Conservation (phyloP, 2,113 vertebrate species). For the Bubo blakistoni region DNA sequence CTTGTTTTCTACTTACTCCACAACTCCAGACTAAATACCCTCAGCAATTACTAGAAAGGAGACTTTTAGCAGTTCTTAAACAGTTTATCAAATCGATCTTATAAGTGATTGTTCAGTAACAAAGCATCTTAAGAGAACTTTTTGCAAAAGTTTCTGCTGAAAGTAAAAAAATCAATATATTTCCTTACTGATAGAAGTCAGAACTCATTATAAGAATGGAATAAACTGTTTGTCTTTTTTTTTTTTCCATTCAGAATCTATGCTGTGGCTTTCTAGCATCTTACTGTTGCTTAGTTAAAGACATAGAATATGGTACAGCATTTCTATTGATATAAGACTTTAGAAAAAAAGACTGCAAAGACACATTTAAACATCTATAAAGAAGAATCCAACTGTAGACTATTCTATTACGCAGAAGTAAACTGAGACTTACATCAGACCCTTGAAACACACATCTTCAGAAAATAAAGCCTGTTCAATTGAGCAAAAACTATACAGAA, state of each 20-base stretch:
- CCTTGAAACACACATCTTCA: neutral
- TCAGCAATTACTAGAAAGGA: neutral
- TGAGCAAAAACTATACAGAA: accelerated
- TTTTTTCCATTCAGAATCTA: neutral
- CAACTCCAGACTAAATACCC: neutral
- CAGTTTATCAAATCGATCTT: neutral
- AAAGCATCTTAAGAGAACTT: neutral
- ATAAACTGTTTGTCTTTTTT: neutral
- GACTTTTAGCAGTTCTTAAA: neutral
- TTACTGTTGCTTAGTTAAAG: neutral
- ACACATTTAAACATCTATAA: neutral
- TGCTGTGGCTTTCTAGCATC: neutral
- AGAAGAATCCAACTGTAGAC: neutral
- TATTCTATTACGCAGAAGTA: accelerated
- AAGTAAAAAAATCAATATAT: neutral
- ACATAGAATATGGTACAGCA: neutral
- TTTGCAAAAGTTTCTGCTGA: neutral
- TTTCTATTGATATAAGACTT: neutral
- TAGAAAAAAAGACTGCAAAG: neutral
- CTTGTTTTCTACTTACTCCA: neutral
- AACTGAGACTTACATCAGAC: neutral
- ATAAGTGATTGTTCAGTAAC: neutral
- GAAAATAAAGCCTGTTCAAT: neutral
- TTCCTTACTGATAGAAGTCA: neutral
- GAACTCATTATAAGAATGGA: neutral